A percentile compares a stretch with the other conserved stretches of the same genome.
Conservation (phyloP, 2,797 vertebrate species). For the Myotis vivesi region DNA sequence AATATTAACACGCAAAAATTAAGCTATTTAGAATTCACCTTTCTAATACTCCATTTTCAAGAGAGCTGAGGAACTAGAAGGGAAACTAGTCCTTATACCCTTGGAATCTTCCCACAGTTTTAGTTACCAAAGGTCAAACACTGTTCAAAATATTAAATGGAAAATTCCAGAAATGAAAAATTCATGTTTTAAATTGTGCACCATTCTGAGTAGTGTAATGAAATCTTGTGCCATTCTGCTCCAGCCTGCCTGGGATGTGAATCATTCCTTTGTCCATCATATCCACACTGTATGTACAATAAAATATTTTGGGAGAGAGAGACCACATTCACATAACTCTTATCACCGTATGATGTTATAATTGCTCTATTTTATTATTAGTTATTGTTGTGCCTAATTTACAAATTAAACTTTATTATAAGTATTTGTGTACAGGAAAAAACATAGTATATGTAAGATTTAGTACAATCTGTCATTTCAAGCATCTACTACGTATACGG, state of each 20-base stretch:
- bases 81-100: not conserved
- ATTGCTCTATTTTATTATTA: not conserved
- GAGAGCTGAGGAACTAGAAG: not conserved
- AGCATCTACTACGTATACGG: not conserved
- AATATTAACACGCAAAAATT: constrained; percentile 30
- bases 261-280: not conserved
- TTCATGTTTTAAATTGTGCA: not conserved
- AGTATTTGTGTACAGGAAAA: not conserved
- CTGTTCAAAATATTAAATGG: not conserved
- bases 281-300: not conserved
- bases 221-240: not conserved
- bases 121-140: not conserved
- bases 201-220: not conserved
- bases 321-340: not conserved
- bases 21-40: constrained; percentile 5
- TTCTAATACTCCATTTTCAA: constrained; percentile 38
- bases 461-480: not conserved
- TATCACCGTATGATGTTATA: not conserved
- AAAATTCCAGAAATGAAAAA: not conserved
- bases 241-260: not conserved
- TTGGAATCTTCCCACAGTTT: not conserved
- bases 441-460: not conserved
- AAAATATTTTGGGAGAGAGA: not conserved
- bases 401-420: not conserved
- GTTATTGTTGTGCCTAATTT: not conserved